phyloP scores from a whole-genome alignment of 1,140 invertebrate species.

The Drosophila orena region DNA sequence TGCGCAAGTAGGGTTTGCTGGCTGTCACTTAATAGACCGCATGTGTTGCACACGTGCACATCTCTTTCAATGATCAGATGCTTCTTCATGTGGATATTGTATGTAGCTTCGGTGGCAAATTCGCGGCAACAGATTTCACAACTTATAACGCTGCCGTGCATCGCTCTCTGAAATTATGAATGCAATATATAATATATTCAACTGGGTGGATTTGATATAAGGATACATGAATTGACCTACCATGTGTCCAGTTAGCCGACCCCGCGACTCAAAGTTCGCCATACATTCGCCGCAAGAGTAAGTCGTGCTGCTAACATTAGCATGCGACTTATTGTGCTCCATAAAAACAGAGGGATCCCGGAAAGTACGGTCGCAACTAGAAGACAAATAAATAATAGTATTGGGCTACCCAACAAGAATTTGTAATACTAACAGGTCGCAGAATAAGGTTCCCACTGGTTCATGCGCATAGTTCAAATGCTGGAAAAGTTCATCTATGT shows the following conservation, averaged over 20 bases:
- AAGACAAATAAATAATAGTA: neutral
- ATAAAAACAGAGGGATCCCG: conserved; percentile 46
- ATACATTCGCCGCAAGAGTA: conserved; percentile 59
- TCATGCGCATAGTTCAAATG: conserved; percentile 76
- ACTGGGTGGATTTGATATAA: neutral
- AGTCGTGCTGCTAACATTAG: conserved; percentile 52
- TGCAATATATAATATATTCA: neutral
- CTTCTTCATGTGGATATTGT: conserved; percentile 65
- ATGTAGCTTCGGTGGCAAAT: conserved; percentile 56
- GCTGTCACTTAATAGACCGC: conserved; percentile 59
- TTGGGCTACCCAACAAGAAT: neutral
- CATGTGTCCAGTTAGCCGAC: conserved; percentile 59
- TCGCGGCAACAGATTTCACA: conserved; percentile 72
- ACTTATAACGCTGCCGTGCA: conserved; percentile 54
- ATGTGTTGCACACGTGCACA: conserved; percentile 58
- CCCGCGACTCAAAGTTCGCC: conserved; percentile 59
- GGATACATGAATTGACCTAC: conserved; percentile 19
- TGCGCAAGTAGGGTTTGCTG: conserved; percentile 41
- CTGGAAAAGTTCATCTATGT: conserved; percentile 74
- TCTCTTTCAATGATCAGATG: conserved; percentile 64
- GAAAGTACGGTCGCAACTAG: conserved; percentile 78
- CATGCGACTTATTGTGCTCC: conserved; percentile 65
- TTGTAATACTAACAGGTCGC: conserved; percentile 55
- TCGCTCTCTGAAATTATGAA: conserved; percentile 28
- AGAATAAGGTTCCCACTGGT: conserved; percentile 58